These are phyloP conservation scores for Notothenia rossii DNA, from an alignment of 2,113 vertebrate species.

Conservation along the genomic window DNA sequence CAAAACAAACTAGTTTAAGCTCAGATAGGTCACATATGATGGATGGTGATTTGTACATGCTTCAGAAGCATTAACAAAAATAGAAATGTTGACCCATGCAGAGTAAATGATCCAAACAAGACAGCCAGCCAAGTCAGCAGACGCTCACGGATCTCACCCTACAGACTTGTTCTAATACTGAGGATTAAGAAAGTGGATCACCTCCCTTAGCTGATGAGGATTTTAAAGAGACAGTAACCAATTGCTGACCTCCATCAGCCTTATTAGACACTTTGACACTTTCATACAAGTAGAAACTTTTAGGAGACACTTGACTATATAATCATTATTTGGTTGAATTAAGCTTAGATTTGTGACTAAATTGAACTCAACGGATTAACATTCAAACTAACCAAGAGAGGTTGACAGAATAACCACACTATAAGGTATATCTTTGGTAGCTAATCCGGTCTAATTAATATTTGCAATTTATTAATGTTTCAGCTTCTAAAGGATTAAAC, in stretches of 20 bases:
- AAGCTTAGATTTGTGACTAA: background rate
- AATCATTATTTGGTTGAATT: background rate
- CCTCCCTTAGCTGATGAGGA: slow-evolving; percentile 55
- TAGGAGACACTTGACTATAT: background rate
- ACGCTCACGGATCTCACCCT: slow-evolving; percentile 37
- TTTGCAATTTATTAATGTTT: background rate
- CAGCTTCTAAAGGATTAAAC: too few species aligned
- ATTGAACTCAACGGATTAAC: background rate
- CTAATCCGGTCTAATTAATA: background rate
- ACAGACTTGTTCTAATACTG: slow-evolving; percentile 23
- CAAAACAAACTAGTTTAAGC: background rate
- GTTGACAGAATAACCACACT: background rate
- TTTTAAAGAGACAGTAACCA: slow-evolving; percentile 61
- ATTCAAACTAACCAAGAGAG: background rate
- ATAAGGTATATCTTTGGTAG: background rate
- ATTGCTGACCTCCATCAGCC: background rate
- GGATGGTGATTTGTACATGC: slow-evolving; percentile 5
- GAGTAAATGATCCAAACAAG: slow-evolving; percentile 33
- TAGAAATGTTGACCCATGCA: background rate
- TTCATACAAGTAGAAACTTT: background rate
- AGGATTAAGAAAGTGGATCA: slow-evolving; percentile 73
- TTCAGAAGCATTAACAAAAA: background rate
- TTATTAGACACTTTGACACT: background rate
- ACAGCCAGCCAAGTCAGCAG: slow-evolving; percentile 43
- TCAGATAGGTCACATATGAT: slow-evolving; percentile 12